Conservation (phyloP, 2,888 invertebrate species). For the Drosophila barbarae region DNA sequence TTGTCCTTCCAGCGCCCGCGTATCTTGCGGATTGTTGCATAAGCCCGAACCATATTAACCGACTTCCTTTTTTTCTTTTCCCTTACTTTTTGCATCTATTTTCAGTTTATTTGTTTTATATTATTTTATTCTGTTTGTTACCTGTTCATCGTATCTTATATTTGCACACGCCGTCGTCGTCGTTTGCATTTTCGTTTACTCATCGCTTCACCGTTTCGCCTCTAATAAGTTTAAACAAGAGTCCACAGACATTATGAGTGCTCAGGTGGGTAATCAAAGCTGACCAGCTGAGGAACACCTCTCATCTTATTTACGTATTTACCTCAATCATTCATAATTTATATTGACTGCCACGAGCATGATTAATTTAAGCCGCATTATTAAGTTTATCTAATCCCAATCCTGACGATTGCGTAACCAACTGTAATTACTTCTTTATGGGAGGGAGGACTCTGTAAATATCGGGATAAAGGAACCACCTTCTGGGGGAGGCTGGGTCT, state of each 20-base stretch:
- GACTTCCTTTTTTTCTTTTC: constrained; percentile 8
- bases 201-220: constrained; percentile 29
- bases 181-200: constrained; percentile 31
- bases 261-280: constrained; percentile 64
- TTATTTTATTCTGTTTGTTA: constrained; percentile 21
- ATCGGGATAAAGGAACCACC: constrained; percentile 2
- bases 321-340: constrained; percentile 14
- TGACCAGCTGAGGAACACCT: constrained; percentile 28
- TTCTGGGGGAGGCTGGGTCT: neutral
- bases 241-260: constrained; percentile 51
- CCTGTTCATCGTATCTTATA: constrained; percentile 27
- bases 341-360: constrained; percentile 20
- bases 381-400: neutral
- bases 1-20: constrained; percentile 59
- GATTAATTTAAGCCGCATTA: constrained; percentile 15
- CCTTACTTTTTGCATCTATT: constrained; percentile 12
- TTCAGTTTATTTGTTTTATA: constrained; percentile 33
- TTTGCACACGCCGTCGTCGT: constrained; percentile 27
- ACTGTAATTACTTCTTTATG: constrained; percentile 10
- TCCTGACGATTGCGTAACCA: constrained; percentile 14
- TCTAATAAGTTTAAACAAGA: constrained; percentile 29
- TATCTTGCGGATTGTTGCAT: constrained; percentile 70
- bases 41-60: constrained; percentile 51
- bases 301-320: constrained; percentile 22
- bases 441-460: neutral